A percentile compares a stretch with the other conserved stretches of the same genome.
Conservation (phyloP, 2,888 invertebrate species). For the Diabrotica balteata region DNA sequence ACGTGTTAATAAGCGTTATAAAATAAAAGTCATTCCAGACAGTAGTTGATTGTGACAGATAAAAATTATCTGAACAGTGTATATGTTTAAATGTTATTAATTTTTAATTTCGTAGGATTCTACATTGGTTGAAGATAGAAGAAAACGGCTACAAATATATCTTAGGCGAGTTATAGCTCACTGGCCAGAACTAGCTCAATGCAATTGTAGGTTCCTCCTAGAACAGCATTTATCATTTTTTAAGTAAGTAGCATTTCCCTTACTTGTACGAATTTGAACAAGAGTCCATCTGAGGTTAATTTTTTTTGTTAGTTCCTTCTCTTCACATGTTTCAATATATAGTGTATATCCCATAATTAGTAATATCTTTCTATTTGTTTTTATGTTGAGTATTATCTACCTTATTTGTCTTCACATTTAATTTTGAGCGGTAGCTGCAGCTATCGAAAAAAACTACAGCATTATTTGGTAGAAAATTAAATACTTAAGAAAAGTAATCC, state of each 20-base stretch:
- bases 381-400: too few relatives aligned
- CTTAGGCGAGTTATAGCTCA: constrained; percentile 83
- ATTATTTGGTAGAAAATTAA: too few relatives aligned
- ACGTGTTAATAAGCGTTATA: too few relatives aligned
- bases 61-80: not conserved
- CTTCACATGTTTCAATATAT: constrained; percentile 1
- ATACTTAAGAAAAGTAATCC: too few relatives aligned
- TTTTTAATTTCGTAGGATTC: constrained; percentile 67
- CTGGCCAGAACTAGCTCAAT: constrained; percentile 78
- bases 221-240: constrained; percentile 87
- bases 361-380: not conserved
- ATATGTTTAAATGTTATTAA: not conserved
- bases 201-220: constrained; percentile 79
- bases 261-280: not conserved
- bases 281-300: not conserved
- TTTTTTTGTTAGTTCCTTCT: not conserved
- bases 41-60: too few relatives aligned
- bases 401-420: too few relatives aligned
- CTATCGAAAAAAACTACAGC: too few relatives aligned
- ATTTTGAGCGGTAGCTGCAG: too few relatives aligned
- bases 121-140: constrained; percentile 85
- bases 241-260: constrained; percentile 65
- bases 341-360: not conserved
- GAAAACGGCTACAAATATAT: constrained; percentile 86
- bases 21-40: too few relatives aligned